phyloP scores from a whole-genome alignment of 2,888 invertebrate genomes.

The Temnothorax ravouxi region DNA sequence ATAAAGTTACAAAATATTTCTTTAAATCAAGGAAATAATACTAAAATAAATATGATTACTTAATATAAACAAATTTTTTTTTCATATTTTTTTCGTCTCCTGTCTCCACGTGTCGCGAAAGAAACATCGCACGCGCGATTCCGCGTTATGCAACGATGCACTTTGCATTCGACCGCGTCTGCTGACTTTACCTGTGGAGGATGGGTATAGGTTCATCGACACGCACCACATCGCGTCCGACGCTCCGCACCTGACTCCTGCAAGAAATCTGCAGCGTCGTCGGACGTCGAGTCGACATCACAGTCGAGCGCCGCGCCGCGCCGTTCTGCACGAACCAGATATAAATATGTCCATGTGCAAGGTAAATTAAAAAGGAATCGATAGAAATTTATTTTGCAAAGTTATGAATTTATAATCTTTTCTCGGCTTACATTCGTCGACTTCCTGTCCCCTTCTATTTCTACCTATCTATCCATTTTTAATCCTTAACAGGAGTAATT shows the following conservation, averaged over 20 bases:
- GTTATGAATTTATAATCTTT: constrained; percentile 4
- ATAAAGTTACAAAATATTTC: not conserved
- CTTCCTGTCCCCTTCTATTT: not conserved
- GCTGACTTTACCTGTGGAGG: constrained; percentile 70
- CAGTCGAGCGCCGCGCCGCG: too few species aligned
- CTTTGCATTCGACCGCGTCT: constrained; percentile 77
- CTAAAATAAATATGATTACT: too few species aligned
- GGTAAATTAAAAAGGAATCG: constrained; percentile 17
- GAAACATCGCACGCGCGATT: constrained; percentile 37
- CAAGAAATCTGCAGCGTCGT: constrained; percentile 75
- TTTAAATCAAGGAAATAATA: too few species aligned
- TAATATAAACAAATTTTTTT: too few species aligned
- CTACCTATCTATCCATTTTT: not conserved
- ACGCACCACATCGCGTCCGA: constrained; percentile 57
- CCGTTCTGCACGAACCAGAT: constrained; percentile 8
- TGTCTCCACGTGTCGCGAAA: not conserved
- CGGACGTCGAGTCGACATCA: constrained; percentile 63
- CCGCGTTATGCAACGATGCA: constrained; percentile 77
- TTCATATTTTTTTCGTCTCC: not conserved
- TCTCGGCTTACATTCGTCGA: not conserved
- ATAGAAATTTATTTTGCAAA: constrained; percentile 2
- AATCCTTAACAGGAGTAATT: not conserved
- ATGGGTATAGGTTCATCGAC: constrained; percentile 80
- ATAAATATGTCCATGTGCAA: not conserved
- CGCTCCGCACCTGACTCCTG: constrained; percentile 70